A percentile compares a stretch with the other conserved stretches of the same genome.
These are phyloP conservation scores for Eledona agricola DNA, from an alignment of 2,888 invertebrate species.

Conservation along the genomic window DNA sequence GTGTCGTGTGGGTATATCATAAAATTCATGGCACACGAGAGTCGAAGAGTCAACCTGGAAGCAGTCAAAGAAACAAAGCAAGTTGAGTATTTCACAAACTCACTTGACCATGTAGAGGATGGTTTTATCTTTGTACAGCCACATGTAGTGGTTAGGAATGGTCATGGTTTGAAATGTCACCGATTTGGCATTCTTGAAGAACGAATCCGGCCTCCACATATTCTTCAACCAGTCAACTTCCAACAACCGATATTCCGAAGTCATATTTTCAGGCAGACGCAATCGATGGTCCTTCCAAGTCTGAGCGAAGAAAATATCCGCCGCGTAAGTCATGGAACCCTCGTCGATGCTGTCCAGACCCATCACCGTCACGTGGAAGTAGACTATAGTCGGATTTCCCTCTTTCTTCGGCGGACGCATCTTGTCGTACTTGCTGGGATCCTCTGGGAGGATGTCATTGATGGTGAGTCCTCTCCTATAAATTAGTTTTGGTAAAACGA, in stretches of 20 bases:
- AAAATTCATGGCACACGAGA: conserved; percentile 95
- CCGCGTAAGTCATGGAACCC: conserved; percentile 94
- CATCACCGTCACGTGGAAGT: conserved; percentile 94
- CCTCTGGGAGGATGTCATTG: conserved; percentile 85
- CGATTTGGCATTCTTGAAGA: conserved; percentile 93
- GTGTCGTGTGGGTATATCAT: conserved; percentile 94
- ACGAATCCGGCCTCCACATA: conserved; percentile 94
- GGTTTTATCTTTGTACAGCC: conserved; percentile 87
- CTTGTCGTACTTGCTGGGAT: conserved; percentile 88
- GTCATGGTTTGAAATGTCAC: conserved; percentile 96
- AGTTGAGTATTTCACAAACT: conserved; percentile 51
- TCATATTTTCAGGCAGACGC: conserved; percentile 90
- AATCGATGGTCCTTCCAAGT: conserved; percentile 92
- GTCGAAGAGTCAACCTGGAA: conserved; percentile 77
- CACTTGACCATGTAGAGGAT: conserved; percentile 89
- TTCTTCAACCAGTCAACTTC: conserved; percentile 92
- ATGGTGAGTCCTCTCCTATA: conserved; percentile 79
- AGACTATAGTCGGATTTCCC: conserved; percentile 86
- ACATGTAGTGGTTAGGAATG: conserved; percentile 92
- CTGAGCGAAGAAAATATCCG: conserved; percentile 92
- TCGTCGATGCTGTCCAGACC: conserved; percentile 95
- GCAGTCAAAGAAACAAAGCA: not conserved
- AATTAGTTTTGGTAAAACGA: too few species aligned
- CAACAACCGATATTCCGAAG: conserved; percentile 85
- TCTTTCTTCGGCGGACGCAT: conserved; percentile 93